phyloP scores from a whole-genome alignment of 2,113 vertebrate species.

The Thermophis baileyi region DNA sequence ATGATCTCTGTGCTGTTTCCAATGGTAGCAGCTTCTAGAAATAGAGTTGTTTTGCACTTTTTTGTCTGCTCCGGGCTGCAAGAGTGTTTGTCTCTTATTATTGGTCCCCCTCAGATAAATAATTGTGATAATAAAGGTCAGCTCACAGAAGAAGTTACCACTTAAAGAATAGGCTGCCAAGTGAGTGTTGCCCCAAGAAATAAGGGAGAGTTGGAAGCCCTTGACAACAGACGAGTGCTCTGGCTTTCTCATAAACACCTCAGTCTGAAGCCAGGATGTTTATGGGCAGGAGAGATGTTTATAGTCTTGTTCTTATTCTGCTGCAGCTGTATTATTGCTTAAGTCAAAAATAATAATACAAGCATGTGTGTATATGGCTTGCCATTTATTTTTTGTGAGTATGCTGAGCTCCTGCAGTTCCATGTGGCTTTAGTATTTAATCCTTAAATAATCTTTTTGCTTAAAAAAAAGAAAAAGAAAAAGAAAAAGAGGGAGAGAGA shows the following conservation, averaged over 20 bases:
- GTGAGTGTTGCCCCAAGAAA: constrained; percentile 31
- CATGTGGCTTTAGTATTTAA: constrained; percentile 3
- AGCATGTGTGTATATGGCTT: background rate
- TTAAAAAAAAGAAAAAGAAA: background rate
- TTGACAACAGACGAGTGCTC: constrained; percentile 25
- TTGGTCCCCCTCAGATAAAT: constrained; percentile 52
- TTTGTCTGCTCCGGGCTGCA: constrained; percentile 47
- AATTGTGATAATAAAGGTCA: constrained; percentile 34
- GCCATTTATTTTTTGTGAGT: constrained; percentile 9
- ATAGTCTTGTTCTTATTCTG: constrained; percentile 40
- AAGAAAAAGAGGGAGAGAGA: background rate
- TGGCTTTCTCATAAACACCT: constrained; percentile 40
- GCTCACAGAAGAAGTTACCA: constrained; percentile 23
- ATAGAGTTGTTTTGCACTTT: background rate
- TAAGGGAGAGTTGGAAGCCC: constrained; percentile 33
- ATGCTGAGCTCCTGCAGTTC: background rate
- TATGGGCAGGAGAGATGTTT: constrained; percentile 40
- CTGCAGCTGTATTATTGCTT: constrained; percentile 29
- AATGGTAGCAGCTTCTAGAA: constrained; percentile 45
- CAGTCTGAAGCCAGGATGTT: constrained; percentile 40
- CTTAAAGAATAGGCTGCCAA: constrained; percentile 27
- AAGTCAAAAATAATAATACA: constrained; percentile 32
- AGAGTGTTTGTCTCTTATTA: constrained; percentile 37
- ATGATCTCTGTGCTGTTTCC: constrained; percentile 33
- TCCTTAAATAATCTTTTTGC: constrained; percentile 4